phyloP scores from a whole-genome alignment of 1,140 invertebrate genomes.

The Diachasmimorpha longicaudata region DNA sequence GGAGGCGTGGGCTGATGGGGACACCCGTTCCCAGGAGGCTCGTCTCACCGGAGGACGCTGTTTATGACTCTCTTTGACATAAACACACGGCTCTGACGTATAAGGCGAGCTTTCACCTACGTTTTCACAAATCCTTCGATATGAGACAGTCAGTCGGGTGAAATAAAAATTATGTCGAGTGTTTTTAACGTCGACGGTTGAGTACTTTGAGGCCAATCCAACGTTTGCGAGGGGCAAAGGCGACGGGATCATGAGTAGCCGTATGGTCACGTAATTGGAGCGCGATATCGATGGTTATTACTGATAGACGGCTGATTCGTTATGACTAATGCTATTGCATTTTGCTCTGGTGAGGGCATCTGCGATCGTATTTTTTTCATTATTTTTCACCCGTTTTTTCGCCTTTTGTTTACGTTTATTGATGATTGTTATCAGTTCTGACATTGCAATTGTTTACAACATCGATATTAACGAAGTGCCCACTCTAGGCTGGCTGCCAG shows the following conservation, averaged over 20 bases:
- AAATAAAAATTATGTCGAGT: too few species aligned
- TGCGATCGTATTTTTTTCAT: too few species aligned
- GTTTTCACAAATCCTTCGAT: slow-evolving; percentile 14
- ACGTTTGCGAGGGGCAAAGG: neutral
- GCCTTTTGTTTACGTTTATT: too few species aligned
- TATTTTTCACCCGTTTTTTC: too few species aligned
- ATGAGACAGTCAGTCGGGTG: neutral
- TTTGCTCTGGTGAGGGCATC: neutral
- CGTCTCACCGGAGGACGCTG: neutral
- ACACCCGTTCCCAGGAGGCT: slow-evolving; percentile 15
- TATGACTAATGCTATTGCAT: neutral
- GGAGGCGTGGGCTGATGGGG: slow-evolving; percentile 4
- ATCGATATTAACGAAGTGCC: too few species aligned
- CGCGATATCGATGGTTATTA: slow-evolving; percentile 5
- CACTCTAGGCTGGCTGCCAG: too few species aligned
- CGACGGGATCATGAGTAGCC: neutral
- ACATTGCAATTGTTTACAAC: too few species aligned
- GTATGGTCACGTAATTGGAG: neutral
- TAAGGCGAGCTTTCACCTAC: slow-evolving; percentile 25
- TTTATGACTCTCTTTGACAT: neutral
- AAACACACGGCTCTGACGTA: slow-evolving; percentile 8
- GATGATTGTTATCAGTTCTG: too few species aligned
- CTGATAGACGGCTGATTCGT: neutral
- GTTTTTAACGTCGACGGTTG: neutral
- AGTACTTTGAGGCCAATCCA: neutral